phyloP scores from a whole-genome alignment of 2,113 vertebrate species.

The Nestor notabilis region DNA sequence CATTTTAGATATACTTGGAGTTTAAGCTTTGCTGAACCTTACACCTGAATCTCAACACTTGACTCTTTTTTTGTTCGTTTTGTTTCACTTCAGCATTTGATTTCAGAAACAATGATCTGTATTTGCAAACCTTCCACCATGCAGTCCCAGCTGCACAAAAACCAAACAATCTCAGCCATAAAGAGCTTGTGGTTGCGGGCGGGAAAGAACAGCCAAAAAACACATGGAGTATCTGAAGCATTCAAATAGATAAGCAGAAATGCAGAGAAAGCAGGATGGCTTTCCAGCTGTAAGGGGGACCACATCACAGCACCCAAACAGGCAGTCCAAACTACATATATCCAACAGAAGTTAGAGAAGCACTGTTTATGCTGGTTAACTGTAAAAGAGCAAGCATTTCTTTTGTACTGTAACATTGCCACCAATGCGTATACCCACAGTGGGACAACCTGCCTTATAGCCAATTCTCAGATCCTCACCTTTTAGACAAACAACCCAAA shows the following conservation, averaged over 20 bases:
- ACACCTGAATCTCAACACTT: neutral
- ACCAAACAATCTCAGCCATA: neutral
- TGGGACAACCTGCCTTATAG: neutral
- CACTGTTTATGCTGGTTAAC: neutral
- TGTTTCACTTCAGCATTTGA: neutral
- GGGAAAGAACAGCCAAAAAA: conserved; percentile 28
- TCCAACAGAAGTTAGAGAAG: neutral
- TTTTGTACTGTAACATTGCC: neutral
- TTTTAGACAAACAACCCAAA: neutral
- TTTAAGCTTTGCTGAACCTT: neutral
- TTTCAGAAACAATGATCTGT: neutral
- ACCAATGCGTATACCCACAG: neutral
- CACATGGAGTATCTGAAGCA: neutral
- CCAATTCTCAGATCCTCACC: neutral
- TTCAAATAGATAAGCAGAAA: neutral
- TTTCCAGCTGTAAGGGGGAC: neutral
- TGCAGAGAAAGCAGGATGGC: neutral
- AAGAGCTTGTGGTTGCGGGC: neutral
- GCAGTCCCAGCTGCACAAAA: neutral
- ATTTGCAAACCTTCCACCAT: neutral
- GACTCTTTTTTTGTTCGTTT: neutral
- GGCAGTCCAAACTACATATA: neutral
- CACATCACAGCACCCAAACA: neutral
- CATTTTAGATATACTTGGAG: neutral
- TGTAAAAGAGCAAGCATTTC: neutral